Base-by-base conservation (phyloP, 2,888 invertebrate species). In the Agrochola circellaris region DNA sequence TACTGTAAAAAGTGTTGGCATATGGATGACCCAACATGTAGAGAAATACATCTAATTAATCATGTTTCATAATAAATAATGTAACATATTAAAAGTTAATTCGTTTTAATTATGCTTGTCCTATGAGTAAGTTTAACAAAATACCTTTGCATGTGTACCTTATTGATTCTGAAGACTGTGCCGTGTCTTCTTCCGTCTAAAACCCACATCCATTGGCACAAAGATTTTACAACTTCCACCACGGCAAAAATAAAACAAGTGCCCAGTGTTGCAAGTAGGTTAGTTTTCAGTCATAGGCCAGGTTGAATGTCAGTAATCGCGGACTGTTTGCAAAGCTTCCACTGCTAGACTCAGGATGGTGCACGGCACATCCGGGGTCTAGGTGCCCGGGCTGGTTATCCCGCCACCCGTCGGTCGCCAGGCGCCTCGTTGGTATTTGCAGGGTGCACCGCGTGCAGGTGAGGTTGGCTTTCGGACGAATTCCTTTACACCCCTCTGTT, bases 291-390 rank as follows among this genome's bases (percentile, higher is more conserved):
- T 80, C 30, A 62, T 7, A 77, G 83, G 83, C 82, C 83, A 84
- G 78, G 77, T 82, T 77, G 81, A 74, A 83, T 83, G 86, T 83
- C 86, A 84, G 86, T 84, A 71, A 85, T 84, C 86, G 86, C 86
- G 62, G 51, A 68, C 26, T 60, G 61, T 65, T 72, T 71, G 60
- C 45, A 77, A 75, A 66, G 34, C 72, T 75, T 45, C 20, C 81
- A 77, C 83, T 51, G 38, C 83, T 84, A 85, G 83, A 85, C 83
- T 82, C 82, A 45, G 72, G 71, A 72, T 69, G 51, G 66, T 11
- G 64, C 60, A 5, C 74, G 54, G 45, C 72, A 15, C 45, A 13
- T 85, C 85, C 82, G 15, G 83, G 82, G 85, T 60, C 83, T 85
- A 84, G 83, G 77, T 72, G 77, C 61, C 23, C n/a, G 60, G 83